Percentiles rank a stretch among this genome's conserved stretches.
Conservation (phyloP, 2,113 vertebrate genomes). For the Nothobranchius kuhntae region DNA sequence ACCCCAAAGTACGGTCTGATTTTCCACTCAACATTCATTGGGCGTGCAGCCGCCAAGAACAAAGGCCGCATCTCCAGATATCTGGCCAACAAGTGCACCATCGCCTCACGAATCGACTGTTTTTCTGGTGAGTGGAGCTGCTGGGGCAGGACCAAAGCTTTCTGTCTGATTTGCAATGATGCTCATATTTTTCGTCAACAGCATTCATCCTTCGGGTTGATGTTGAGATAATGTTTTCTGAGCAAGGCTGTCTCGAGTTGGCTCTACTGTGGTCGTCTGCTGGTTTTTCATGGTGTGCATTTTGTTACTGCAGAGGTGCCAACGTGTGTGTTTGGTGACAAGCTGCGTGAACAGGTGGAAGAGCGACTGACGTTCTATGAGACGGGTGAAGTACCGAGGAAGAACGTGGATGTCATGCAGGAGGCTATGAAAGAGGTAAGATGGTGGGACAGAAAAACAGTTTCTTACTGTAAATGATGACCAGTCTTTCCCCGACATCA, state of each 20-base stretch:
- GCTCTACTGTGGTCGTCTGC: fast-evolving
- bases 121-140: slow-evolving; percentile 85
- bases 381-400: slow-evolving; percentile 88
- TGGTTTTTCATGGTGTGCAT: neutral
- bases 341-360: slow-evolving; percentile 92
- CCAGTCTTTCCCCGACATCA: slow-evolving; percentile 70
- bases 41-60: slow-evolving; percentile 94
- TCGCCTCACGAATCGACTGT: slow-evolving; percentile 95
- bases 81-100: slow-evolving; percentile 96
- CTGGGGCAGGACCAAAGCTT: no score
- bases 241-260: slow-evolving; percentile 74
- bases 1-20: slow-evolving; percentile 98
- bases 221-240: slow-evolving; percentile 87
- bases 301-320: slow-evolving; percentile 82
- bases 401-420: slow-evolving; percentile 95
- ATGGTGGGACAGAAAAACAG: neutral
- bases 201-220: slow-evolving; percentile 84
- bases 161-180: slow-evolving; percentile 83
- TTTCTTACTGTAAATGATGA: slow-evolving; percentile 85
- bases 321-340: slow-evolving; percentile 91
- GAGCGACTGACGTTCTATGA: slow-evolving; percentile 94
- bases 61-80: slow-evolving; percentile 98
- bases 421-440: slow-evolving; percentile 88
- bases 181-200: slow-evolving; percentile 98
- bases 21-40: slow-evolving; percentile 98